Evolutionary conservation across 2,113 vertebrate genomes (phyloP).

Genomic region (Heterotis niloticus): DNA sequence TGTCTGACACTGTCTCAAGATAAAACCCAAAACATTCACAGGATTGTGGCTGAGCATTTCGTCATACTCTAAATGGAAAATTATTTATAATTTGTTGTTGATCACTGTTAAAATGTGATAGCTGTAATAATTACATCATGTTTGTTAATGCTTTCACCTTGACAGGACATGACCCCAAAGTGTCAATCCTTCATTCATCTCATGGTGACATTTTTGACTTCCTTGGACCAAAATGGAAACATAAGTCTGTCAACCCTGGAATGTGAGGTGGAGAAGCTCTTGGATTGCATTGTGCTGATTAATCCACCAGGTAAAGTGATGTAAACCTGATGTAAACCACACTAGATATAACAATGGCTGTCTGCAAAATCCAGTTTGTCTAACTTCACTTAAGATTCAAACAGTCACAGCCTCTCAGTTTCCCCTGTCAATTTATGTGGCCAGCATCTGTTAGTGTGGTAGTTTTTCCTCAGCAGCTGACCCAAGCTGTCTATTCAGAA

Average conservation of each 20-base stretch:
- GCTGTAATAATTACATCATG: no score
- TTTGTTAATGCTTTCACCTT: not conserved
- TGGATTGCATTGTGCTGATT: constrained; percentile 82
- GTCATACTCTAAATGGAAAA: no score
- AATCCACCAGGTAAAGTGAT: constrained; percentile 76
- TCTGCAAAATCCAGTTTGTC: not conserved
- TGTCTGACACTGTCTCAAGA: no score
- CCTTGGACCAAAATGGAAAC: constrained; percentile 81
- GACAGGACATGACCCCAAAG: constrained; percentile 76
- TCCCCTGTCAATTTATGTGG: no score
- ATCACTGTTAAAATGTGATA: no score
- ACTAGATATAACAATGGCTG: not conserved
- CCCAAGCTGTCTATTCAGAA: constrained; percentile 56
- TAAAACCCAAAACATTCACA: no score
- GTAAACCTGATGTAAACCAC: not conserved
- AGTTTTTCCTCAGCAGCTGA: no score
- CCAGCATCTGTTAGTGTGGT: no score
- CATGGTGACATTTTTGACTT: constrained; percentile 78
- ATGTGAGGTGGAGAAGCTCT: constrained; percentile 78
- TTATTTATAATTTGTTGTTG: no score
- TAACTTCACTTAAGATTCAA: not conserved
- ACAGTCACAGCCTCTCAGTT: not conserved
- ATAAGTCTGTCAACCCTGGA: constrained; percentile 75
- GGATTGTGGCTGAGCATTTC: no score
- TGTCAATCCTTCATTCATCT: constrained; percentile 68